Conservation (phyloP, 2,888 invertebrate species). For the Euplagia quadripunctaria region DNA sequence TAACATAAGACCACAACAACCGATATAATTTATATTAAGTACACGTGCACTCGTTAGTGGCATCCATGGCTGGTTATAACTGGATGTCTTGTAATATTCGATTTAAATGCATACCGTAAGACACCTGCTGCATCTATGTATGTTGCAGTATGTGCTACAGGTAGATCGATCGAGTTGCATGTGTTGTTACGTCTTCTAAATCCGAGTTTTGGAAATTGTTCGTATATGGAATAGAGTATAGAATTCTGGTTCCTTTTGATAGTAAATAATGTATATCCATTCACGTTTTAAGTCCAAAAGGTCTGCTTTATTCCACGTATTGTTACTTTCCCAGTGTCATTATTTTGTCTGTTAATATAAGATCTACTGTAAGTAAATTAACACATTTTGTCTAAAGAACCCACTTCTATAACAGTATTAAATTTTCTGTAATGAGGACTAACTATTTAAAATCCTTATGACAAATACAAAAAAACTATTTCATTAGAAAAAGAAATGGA, state of each 20-base stretch:
- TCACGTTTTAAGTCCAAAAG: too few species aligned
- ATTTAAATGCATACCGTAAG: conserved; percentile 76
- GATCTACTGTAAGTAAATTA: too few species aligned
- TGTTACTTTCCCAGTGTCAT: too few species aligned
- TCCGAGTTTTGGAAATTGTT: background rate
- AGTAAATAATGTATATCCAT: too few species aligned
- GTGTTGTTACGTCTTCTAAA: background rate
- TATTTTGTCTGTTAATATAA: too few species aligned
- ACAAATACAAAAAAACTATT: too few species aligned
- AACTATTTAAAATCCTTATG: too few species aligned
- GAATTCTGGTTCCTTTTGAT: background rate
- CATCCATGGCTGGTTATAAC: conserved; percentile 49
- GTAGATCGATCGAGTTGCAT: conserved; percentile 39
- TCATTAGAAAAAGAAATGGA: too few species aligned
- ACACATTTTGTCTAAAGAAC: too few species aligned
- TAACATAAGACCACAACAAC: background rate
- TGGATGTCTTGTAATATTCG: conserved; percentile 70
- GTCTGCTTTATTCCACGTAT: too few species aligned
- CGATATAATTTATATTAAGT: conserved; percentile 15
- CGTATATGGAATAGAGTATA: background rate
- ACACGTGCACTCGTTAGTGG: conserved; percentile 26
- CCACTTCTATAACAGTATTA: too few species aligned
- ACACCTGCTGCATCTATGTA: conserved; percentile 16
- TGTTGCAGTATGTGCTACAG: conserved; percentile 6
- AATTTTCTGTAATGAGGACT: too few species aligned